Conservation (phyloP, 2,113 vertebrate genomes). For the Sebastes schlegelii region DNA sequence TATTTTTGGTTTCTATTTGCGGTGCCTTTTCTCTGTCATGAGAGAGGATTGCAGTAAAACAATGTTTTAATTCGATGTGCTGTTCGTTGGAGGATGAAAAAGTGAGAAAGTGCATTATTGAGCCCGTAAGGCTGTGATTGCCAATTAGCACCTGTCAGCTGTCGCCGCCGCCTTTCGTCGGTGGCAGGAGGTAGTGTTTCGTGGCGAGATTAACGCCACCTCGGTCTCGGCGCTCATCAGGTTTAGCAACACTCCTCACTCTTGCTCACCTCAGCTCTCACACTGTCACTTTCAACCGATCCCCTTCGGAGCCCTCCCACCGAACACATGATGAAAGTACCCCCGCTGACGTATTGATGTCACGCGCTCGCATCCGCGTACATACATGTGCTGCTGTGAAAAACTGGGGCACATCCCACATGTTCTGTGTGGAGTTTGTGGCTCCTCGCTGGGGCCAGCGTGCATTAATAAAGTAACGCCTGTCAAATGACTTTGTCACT, state of each 20-base stretch:
- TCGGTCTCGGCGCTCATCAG: conserved; percentile 33
- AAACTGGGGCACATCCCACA: conserved; percentile 61
- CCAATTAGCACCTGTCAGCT: conserved; percentile 91
- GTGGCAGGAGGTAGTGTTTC: conserved; percentile 81
- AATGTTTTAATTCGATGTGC: conserved; percentile 48
- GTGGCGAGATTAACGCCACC: conserved; percentile 84
- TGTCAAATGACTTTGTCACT: conserved; percentile 57
- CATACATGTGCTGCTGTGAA: conserved; percentile 46
- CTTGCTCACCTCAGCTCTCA: conserved; percentile 49
- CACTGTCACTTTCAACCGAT: conserved; percentile 38
- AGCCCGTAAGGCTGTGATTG: conserved; percentile 71
- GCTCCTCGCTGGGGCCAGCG: conserved; percentile 28
- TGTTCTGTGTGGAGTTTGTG: conserved; percentile 27
- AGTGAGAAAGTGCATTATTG: conserved; percentile 38
- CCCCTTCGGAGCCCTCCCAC: conserved; percentile 18
- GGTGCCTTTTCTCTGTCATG: neutral
- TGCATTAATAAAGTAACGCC: conserved; percentile 57
- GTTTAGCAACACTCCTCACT: conserved; percentile 45
- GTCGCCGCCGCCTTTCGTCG: conserved; percentile 35
- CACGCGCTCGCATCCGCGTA: conserved; percentile 24
- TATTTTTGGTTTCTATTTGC: neutral
- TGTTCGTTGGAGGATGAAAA: conserved; percentile 9
- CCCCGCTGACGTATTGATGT: conserved; percentile 65
- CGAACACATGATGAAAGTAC: conserved; percentile 39
- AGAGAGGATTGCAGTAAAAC: conserved; percentile 1